Base-by-base conservation (phyloP, 2,888 invertebrate genomes). In the Suillia variegata region DNA sequence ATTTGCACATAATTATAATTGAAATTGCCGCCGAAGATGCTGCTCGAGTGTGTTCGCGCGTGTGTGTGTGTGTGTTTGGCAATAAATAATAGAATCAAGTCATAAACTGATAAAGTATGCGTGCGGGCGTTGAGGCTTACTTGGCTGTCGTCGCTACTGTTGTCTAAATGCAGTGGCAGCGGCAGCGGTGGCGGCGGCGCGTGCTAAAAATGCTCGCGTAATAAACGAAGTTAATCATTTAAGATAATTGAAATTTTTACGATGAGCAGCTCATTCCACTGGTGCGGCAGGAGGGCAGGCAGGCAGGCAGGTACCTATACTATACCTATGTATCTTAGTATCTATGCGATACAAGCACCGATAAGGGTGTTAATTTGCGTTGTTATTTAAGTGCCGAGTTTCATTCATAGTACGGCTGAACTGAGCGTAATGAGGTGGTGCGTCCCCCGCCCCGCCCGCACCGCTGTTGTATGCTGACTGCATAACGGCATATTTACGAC, bases 11-110 rank as follows among this genome's bases (percentile, higher is more conserved):
- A 76, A 75, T 75, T 77, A 76, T 76, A 77, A 77, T 76, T 77
- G 77, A 76, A 76, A 76, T 75, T 71, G 70, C 70, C 68, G 64
- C 64, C 57, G 56, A 34, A 57, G 55, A 58, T 20, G 31, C 18
- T 5, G 53, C 38, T 45, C 54, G 50, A 31, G 22, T 38, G 24
- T 12, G 13, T 21, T 20, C 12, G 26, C 6, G 21, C 13, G 47
- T 47, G 47, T 52, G 15, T 49, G 22, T 3, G 38, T 45, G 34
- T 20, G 47, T 12, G 52, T 15, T 17, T 70, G 69, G 72, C 73
- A 74, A 75, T 76, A 77, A 75, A 76, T 76, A 74, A 76, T 74
- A 74, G 73, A 75, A 75, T 77, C 73, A 76, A 77, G 76, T 73
- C 74, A 75, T 76, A 75, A 76, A 77, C 69, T 72, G 70, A 71